Base-by-base conservation (phyloP, 1,140 invertebrate species). In the Liolophura sinensis region DNA sequence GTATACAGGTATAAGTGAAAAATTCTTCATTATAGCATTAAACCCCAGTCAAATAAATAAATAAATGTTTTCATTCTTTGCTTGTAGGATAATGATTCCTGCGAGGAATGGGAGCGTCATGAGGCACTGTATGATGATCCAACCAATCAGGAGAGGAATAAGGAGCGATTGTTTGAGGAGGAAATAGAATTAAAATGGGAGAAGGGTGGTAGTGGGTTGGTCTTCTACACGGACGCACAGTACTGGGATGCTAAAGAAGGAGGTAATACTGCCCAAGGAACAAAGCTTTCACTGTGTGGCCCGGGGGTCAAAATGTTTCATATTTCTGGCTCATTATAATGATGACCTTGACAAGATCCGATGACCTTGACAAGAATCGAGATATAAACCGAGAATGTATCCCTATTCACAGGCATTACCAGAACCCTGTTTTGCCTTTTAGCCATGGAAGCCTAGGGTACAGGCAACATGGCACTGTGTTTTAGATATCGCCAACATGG, bases 181-280 rank as follows among this genome's bases (percentile, higher is more conserved):
- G 85, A 89, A 73, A 86, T 88, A 60, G 89, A 90, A 78, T 64
- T 89, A 1, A 86, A 86, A 27, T 90, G 89, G 89, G 89, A 90
- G 73, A 90, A 90, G 73, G 89, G 87, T 65, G 88, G 89, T 5
- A 84, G 87, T 68, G 89, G 89, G 5, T 76, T 90, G 11, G 88
- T 89, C n/a, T 90, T 87, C 70, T 88, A 90, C 69, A 90, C 89
- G 6, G 89, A 90, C 81, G 87, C 87, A 55, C 85, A 87, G 58
- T 83, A 81, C 72, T 90, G 89, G 89, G 81, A 88, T 67, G 80
- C 82, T 62, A 75, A 82, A 51, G 86, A 88, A 69, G 83, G 81
- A 73, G 81, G 82, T 82, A 72, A 22, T 65, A 20, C 3, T 12
- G 24, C 18, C 18, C 3, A 22, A 24, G 56, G 25, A 18, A 58